Evolutionary conservation across 2,797 vertebrate species (phyloP), one percentile per base, ranked within the genome.

Genomic region (Pempheris klunzingeri): DNA sequence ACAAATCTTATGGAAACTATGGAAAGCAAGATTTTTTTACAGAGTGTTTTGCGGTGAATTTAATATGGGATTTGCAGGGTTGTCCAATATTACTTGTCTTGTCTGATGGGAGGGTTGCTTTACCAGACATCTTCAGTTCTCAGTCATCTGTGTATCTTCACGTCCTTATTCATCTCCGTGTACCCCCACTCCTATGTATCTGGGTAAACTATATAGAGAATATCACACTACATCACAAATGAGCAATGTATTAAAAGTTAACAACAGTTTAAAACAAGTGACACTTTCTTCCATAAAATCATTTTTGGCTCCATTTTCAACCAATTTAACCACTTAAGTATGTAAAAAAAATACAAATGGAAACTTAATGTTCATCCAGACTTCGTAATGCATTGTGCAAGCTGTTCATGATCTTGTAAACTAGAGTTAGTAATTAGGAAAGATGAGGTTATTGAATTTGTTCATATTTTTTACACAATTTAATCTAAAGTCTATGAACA

Each of bases 1-100:
- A 1, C 24, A 39, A 49, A 28, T n/a, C 22, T 32, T 49, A 18
- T 32, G 28, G 20, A 58, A 39, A 20, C 8, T 5, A 3, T 15
- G 38, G 20, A 55, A 43, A 54, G 38, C 13, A 10, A 13, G 9
- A n/a, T n/a, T 6, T 30, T 61, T 24, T 26, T 1, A 53, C 22
- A 47, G 6, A n/a, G n/a, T n/a, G 4, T 3, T 24, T 50, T 17
- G 20, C 39, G 15, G 7, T 49, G 30, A 36, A 38, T 6, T 2
- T 17, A 14, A 44, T 34, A 8, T 12, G 7, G 11, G 54, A 3
- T 57, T 53, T 30, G 46, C n/a, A 13, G n/a, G n/a, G 2, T 55
- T 39, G 32, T 71, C 44, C 44, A 22, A 34, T 53, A 10, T 66
- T n/a, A 20, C n/a, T 41, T 12, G 52, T 59, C 68, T 64, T 41